Base-by-base conservation (phyloP, 2,113 vertebrate genomes). In the Macheiramphus alcinus region DNA sequence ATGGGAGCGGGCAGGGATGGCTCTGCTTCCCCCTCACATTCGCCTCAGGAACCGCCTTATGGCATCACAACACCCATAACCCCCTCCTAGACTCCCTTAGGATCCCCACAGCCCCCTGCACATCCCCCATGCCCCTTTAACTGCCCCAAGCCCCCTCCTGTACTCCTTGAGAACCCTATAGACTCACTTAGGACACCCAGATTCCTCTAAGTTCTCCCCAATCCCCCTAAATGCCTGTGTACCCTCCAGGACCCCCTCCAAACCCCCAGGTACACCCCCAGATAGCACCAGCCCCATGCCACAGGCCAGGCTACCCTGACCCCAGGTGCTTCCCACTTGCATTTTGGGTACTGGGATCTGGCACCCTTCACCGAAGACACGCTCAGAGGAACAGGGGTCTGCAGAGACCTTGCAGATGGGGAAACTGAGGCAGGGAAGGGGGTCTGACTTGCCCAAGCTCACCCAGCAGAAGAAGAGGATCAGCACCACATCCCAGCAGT, bases 311-410 rank as follows among this genome's bases (percentile, higher is more conserved):
- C 14, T n/a, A 17, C 45, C 26, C 59, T 66, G 17, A 53, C 8
- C 8, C 67, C 11, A 5, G 11, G 12, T 13, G 38, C 53, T 27
- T 76, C 13, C 84, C 6, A 2, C 40, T 61, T 50, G 40, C 25
- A 63, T 63, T 93, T 86, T 11, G 17, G 40, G 19, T 50, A 55
- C 32, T 3, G 1, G 32, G 40, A 55, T 32, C 22, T 14, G 40
- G 22, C 38, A 76, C 36, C 40, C 58, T 90, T 55, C 80, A 47
- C 45, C 0, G 0, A 89, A 78, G 34, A 50, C 11, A 2, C 1
- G 4, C 66, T 55, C 62, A 40, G 40, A 82, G 27, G 48, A 90
- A 48, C 36, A 18, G 3, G 27, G 20, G 21, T 5, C 42, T 82
- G 71, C 53, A 74, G 42, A 66, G 31, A 92, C 50, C 42, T n/a